Percentiles rank a stretch among this genome's conserved stretches.
phyloP scores from a whole-genome alignment of 2,888 invertebrate genomes.

The Pemphredon lugubris region DNA sequence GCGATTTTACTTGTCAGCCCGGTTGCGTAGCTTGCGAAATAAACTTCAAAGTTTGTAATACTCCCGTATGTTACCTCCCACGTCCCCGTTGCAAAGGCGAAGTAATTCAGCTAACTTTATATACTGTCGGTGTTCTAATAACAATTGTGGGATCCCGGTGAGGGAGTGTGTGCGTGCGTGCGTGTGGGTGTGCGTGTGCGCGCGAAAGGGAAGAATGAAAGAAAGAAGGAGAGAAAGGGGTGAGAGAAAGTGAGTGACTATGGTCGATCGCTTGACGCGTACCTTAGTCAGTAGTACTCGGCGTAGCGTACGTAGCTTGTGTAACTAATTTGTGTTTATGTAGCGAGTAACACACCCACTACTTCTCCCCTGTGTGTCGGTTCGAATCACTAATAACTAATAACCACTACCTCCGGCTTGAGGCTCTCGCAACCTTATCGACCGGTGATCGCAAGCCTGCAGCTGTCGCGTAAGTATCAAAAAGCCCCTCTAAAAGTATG shows the following conservation, averaged over 20 bases:
- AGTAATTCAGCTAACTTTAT: conserved; percentile 29
- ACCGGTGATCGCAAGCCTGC: conserved; percentile 72
- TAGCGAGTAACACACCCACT: conserved; percentile 79
- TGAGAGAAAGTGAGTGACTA: conserved; percentile 1
- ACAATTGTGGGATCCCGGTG: conserved; percentile 21
- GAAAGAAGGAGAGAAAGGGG: background rate
- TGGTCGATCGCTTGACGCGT: conserved; percentile 44
- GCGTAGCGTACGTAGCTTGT: conserved; percentile 76
- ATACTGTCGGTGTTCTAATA: conserved; percentile 21
- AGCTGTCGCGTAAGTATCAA: conserved; percentile 76
- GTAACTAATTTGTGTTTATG: conserved; percentile 81
- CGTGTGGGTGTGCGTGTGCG: background rate
- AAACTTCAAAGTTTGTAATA: conserved; percentile 17
- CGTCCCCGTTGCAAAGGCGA: conserved; percentile 22
- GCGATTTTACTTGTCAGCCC: conserved; percentile 7
- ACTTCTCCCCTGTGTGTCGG: conserved; percentile 76
- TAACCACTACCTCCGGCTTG: conserved; percentile 74
- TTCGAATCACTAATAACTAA: conserved; percentile 80
- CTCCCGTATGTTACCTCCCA: background rate
- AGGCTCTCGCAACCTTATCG: conserved; percentile 74
- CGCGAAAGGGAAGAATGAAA: background rate
- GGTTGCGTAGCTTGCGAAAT: conserved; percentile 18
- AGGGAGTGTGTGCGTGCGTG: background rate
- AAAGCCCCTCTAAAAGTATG: conserved; percentile 49
- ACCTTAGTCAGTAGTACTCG: conserved; percentile 64